Evolutionary conservation across 1,140 invertebrate genomes (phyloP).

Genomic region (Drosophila pandora): DNA sequence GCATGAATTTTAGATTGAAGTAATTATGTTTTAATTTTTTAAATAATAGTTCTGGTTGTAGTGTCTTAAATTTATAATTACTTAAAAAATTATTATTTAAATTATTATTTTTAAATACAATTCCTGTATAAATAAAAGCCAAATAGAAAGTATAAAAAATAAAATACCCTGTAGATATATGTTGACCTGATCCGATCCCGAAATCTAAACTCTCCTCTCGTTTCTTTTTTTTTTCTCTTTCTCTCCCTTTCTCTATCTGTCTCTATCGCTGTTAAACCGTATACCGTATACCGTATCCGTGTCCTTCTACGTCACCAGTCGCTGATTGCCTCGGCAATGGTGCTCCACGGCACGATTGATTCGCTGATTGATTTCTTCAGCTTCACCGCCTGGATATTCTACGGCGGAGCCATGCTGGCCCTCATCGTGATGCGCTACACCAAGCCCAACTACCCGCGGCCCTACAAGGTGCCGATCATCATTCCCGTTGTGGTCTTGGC

Average conservation of each 20-base stretch:
- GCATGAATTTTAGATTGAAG: too few species aligned
- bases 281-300: constrained; percentile 10
- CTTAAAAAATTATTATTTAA: too few species aligned
- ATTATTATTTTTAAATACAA: background rate
- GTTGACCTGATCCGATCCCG: background rate
- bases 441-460: constrained; percentile 93
- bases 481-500: constrained; percentile 95
- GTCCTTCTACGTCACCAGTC: constrained; percentile 84
- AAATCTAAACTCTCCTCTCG: constrained; percentile 18
- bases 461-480: constrained; percentile 95
- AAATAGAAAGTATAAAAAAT: background rate
- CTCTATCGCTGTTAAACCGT: constrained; percentile 60
- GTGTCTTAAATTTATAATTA: too few species aligned
- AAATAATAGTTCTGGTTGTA: too few species aligned
- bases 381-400: constrained; percentile 98
- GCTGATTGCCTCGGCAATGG: constrained; percentile 91
- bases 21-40: too few species aligned
- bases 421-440: constrained; percentile 94
- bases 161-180: background rate
- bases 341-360: constrained; percentile 94
- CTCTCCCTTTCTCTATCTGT: constrained; percentile 56
- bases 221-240: constrained; percentile 45
- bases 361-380: constrained; percentile 97
- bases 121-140: background rate
- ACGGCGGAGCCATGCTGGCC: constrained; percentile 94